These are phyloP conservation scores for Chaitophorus viminalis DNA, from an alignment of 2,888 invertebrate species.

Conservation along the genomic window DNA sequence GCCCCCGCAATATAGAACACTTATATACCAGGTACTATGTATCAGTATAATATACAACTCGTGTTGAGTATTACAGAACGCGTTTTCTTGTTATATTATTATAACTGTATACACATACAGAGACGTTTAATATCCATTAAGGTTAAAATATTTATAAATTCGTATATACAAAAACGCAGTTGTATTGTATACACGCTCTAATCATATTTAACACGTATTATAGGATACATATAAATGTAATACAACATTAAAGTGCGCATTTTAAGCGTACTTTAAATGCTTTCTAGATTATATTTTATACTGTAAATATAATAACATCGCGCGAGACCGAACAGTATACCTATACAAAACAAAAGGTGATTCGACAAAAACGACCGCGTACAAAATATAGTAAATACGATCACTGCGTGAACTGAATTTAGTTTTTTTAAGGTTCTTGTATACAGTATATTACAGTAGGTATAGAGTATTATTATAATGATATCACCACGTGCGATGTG, in stretches of 20 bases:
- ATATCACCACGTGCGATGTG: neutral
- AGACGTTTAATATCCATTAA: conserved; percentile 10
- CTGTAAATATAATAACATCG: neutral
- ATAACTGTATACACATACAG: neutral
- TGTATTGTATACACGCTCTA: neutral
- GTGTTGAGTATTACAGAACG: neutral
- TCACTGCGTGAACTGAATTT: neutral
- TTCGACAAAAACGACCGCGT: neutral
- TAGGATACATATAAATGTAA: neutral
- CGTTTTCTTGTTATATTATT: neutral
- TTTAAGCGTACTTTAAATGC: neutral
- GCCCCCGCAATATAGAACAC: neutral
- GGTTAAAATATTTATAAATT: neutral
- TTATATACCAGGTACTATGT: no score
- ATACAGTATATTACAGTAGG: neutral
- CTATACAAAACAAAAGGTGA: conserved; percentile 11
- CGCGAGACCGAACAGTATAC: neutral
- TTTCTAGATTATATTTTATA: neutral
- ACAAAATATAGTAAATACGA: neutral
- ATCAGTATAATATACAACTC: neutral
- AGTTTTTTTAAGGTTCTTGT: neutral
- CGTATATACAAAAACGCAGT: neutral
- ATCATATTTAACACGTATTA: neutral
- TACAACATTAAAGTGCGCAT: neutral
- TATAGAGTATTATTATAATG: neutral